These are phyloP conservation scores for Oithona nana DNA, from an alignment of 2,888 invertebrate species.

Conservation along the genomic window DNA sequence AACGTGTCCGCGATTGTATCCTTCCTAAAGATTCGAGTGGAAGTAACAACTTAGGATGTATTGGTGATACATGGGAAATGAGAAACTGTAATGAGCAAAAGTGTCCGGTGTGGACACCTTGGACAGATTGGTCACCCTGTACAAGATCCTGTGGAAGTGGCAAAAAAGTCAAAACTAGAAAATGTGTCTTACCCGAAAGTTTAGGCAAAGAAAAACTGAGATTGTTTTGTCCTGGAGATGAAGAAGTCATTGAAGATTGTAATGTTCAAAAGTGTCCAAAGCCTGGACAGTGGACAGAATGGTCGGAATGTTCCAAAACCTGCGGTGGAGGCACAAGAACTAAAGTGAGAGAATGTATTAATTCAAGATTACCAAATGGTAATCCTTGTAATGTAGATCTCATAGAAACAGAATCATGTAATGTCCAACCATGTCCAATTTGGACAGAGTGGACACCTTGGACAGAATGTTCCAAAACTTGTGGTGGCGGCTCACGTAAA, in stretches of 20 bases:
- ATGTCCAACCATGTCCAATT: conserved; percentile 11
- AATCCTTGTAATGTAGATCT: conserved; percentile 3
- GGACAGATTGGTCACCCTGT: conserved; percentile 48
- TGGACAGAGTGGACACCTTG: conserved; percentile 10
- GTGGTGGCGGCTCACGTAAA: conserved; percentile 1
- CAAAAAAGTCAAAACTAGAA: background rate
- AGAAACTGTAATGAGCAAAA: conserved; percentile 8
- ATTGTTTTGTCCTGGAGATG: conserved; percentile 6
- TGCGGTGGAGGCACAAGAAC: conserved; percentile 10
- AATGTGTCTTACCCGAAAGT: background rate
- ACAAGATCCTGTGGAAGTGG: conserved; percentile 5
- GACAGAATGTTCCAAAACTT: conserved; percentile 4
- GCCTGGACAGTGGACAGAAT: conserved; percentile 2
- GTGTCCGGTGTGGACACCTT: conserved; percentile 26
- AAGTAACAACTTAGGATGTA: background rate
- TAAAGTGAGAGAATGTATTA: conserved; percentile 9
- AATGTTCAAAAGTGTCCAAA: conserved; percentile 1
- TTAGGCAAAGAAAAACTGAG: background rate
- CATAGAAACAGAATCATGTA: conserved; percentile 2
- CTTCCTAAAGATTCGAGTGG: background rate
- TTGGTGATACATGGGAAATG: conserved; percentile 5
- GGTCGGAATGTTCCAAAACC: background rate
- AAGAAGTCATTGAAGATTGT: background rate
- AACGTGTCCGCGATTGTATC: conserved; percentile 4
- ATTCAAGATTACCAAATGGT: background rate